phyloP scores from a whole-genome alignment of 2,113 vertebrate species.

The Calyptommatus sinebrachiatus region DNA sequence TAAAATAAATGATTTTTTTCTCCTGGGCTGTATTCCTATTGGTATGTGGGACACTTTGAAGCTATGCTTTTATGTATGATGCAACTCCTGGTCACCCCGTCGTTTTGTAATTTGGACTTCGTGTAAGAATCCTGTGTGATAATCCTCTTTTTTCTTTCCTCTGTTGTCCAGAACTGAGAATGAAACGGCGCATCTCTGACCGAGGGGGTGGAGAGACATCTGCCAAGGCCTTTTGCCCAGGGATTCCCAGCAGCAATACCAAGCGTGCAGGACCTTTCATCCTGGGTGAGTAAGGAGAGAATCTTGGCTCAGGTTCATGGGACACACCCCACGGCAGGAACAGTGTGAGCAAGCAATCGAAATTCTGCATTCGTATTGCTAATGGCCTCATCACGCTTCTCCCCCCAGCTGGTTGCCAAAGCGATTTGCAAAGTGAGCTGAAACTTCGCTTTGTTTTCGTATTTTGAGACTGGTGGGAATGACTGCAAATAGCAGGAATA shows the following conservation, averaged over 20 bases:
- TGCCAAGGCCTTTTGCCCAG: conserved; percentile 84
- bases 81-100: too few species aligned
- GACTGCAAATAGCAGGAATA: too few species aligned
- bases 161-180: conserved; percentile 80
- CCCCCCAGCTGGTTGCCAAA: too few species aligned
- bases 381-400: too few species aligned
- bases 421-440: too few species aligned
- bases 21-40: too few species aligned
- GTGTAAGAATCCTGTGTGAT: neutral
- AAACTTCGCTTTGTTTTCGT: too few species aligned
- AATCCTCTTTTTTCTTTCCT: conserved; percentile 40
- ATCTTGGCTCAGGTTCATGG: neutral
- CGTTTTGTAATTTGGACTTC: too few species aligned
- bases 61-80: neutral
- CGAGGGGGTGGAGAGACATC: conserved; percentile 94
- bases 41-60: too few species aligned
- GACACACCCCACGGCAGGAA: neutral
- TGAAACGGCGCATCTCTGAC: conserved; percentile 95
- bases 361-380: too few species aligned
- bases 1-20: too few species aligned
- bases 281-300: conserved; percentile 78
- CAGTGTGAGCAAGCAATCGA: too few species aligned
- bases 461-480: neutral
- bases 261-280: conserved; percentile 97
- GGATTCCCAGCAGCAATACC: conserved; percentile 91